phyloP scores from a whole-genome alignment of 2,888 invertebrate species.

The Drepana falcataria region DNA sequence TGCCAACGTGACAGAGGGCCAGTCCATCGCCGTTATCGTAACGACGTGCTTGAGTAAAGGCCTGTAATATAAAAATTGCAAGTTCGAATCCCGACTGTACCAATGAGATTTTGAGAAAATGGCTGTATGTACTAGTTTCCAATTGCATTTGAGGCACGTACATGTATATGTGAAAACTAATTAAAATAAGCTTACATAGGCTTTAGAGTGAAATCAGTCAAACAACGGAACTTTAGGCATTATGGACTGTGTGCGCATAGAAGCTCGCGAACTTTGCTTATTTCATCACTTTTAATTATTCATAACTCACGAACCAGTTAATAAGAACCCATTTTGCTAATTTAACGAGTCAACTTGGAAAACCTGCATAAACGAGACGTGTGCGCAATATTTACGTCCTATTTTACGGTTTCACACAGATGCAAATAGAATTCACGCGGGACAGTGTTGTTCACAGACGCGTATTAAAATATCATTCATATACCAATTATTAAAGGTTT shows the following conservation, averaged over 20 bases:
- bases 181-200: not conserved
- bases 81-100: no score
- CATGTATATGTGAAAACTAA: not conserved
- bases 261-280: slow-evolving; percentile 29
- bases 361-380: slow-evolving; percentile 27
- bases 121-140: no score
- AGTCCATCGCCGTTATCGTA: no score
- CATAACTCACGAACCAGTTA: slow-evolving; percentile 47
- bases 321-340: slow-evolving; percentile 43
- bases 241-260: slow-evolving; percentile 18
- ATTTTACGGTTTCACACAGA: slow-evolving; percentile 30
- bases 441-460: not conserved
- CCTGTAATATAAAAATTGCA: no score
- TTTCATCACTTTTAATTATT: slow-evolving; percentile 46
- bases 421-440: slow-evolving; percentile 10
- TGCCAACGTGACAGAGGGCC: no score
- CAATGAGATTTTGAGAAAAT: no score
- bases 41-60: no score
- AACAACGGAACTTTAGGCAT: not conserved
- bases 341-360: slow-evolving; percentile 44
- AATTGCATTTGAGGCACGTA: no score
- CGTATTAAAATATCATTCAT: not conserved
- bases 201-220: slow-evolving; percentile 1
- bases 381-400: slow-evolving; percentile 31
- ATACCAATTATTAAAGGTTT: no score